phyloP scores from a whole-genome alignment of 2,113 vertebrate species.

The Eulacestoma nigropectus region DNA sequence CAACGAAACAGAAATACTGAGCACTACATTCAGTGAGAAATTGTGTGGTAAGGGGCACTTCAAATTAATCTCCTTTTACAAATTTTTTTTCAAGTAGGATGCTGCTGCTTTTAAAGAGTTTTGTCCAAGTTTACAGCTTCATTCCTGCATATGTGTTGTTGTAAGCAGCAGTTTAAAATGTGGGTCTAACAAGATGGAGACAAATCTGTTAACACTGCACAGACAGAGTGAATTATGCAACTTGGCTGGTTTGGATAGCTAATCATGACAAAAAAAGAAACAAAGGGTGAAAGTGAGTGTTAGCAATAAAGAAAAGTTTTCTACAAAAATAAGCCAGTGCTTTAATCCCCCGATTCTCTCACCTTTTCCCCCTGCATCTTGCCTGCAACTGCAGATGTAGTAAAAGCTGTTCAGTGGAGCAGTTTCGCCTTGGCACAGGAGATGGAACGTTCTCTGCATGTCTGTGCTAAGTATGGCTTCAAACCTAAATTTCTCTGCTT shows the following conservation, averaged over 20 bases:
- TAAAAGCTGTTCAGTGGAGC: neutral
- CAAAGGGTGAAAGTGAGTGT: neutral
- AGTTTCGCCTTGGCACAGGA: neutral
- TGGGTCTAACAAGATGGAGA: slow-evolving; percentile 8
- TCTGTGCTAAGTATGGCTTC: neutral
- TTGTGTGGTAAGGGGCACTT: rapidly evolving
- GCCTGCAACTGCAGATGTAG: neutral
- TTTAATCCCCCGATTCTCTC: rapidly evolving
- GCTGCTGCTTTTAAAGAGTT: neutral
- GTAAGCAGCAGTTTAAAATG: neutral
- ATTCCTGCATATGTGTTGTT: neutral
- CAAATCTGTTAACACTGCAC: slow-evolving; percentile 13
- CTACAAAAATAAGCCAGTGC: neutral
- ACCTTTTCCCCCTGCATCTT: neutral
- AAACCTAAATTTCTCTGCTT: neutral
- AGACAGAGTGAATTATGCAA: neutral
- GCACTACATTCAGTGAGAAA: neutral
- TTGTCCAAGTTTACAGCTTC: neutral
- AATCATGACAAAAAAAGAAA: neutral
- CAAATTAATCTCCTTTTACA: neutral
- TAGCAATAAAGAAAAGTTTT: neutral
- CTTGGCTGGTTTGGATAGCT: neutral
- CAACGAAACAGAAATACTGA: neutral
- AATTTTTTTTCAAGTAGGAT: neutral
- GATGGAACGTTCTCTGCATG: neutral